Evolutionary conservation across 2,797 vertebrate species (phyloP).

Genomic region (Nyctibius grandis): DNA sequence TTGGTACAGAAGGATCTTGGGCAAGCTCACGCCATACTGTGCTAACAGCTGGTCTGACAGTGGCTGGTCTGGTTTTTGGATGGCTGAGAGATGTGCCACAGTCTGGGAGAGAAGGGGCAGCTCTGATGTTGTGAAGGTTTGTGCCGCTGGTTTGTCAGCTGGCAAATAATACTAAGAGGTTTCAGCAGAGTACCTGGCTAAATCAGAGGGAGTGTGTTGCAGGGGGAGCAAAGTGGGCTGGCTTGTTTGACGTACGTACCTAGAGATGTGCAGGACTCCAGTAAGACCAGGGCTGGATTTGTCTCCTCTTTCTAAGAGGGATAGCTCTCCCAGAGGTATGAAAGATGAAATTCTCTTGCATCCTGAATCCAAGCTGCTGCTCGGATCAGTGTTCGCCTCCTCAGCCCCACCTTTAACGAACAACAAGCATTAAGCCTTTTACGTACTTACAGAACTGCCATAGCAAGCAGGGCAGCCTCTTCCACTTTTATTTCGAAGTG

Average conservation of each 20-base stretch:
- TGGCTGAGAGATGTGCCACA: neutral
- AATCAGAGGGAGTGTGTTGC: neutral
- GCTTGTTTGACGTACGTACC: neutral
- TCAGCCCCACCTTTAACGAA: neutral
- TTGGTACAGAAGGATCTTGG: neutral
- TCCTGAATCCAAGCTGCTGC: neutral
- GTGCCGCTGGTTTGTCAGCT: neutral
- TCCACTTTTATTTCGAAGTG: neutral
- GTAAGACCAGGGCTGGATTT: neutral
- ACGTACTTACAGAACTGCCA: neutral
- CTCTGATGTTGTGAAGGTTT: neutral
- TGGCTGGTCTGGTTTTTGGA: neutral
- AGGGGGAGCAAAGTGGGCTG: neutral
- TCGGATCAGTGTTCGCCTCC: neutral
- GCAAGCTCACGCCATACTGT: accelerated
- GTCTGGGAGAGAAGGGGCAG: neutral
- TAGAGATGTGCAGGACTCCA: neutral
- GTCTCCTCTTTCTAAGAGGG: neutral
- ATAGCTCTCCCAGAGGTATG: neutral
- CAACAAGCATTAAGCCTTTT: neutral
- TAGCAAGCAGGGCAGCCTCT: neutral
- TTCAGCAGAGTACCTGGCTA: neutral
- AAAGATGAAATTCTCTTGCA: neutral
- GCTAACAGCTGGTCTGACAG: neutral
- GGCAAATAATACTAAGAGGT: neutral